These are phyloP conservation scores for Lophochroa leadbeateri DNA, from an alignment of 2,113 vertebrate genomes.

Conservation along the genomic window DNA sequence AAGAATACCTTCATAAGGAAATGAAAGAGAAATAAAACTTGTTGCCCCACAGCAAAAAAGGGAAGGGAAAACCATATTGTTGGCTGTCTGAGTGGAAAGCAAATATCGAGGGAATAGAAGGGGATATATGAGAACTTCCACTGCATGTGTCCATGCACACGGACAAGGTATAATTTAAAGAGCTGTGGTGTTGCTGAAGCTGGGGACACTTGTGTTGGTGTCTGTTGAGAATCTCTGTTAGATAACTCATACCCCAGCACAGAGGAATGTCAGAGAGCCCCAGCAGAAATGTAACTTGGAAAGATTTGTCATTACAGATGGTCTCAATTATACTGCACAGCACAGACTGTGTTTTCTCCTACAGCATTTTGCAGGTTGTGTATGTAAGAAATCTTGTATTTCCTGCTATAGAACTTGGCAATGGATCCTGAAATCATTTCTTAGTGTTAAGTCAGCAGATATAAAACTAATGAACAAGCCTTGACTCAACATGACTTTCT, in stretches of 20 bases:
- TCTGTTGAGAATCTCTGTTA: not conserved
- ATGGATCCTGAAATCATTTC: not conserved
- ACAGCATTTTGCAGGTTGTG: not conserved
- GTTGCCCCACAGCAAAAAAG: not conserved
- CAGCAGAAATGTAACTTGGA: constrained; percentile 2
- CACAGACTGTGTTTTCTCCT: not conserved
- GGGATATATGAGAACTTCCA: not conserved
- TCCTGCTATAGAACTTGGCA: not conserved
- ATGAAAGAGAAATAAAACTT: not conserved
- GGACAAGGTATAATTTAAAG: not conserved
- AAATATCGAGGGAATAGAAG: not conserved
- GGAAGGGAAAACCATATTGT: not conserved
- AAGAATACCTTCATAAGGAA: not conserved
- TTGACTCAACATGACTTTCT: not conserved
- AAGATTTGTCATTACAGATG: constrained; percentile 19
- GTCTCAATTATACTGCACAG: not conserved
- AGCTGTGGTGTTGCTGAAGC: not conserved
- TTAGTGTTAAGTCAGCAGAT: not conserved
- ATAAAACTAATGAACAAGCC: not conserved
- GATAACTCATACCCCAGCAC: not conserved
- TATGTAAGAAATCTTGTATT: not conserved
- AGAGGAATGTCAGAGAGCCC: not conserved
- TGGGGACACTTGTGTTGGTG: not conserved
- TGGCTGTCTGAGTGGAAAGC: not conserved
- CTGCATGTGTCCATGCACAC: not conserved